These are phyloP conservation scores for Hippocampus mohnikei DNA, from an alignment of 2,113 vertebrate genomes.

Conservation along the genomic window DNA sequence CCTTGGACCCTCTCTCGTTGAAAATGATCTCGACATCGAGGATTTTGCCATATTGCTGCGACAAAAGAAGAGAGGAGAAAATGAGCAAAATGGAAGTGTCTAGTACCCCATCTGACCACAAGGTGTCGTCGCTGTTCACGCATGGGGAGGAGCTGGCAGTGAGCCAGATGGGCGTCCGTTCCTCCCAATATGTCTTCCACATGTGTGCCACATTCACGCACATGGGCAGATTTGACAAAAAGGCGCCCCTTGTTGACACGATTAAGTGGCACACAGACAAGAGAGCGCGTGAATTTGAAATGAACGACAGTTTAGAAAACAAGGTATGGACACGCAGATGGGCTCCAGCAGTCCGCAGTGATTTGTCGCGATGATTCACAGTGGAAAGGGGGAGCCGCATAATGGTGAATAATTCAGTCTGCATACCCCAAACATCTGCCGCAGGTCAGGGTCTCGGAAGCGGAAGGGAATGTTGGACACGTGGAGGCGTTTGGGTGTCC, in stretches of 20 bases:
- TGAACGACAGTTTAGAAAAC: not conserved
- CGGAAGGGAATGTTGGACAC: constrained; percentile 99
- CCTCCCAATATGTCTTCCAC: constrained; percentile 34
- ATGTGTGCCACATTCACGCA: constrained; percentile 19
- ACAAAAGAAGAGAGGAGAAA: constrained; percentile 24
- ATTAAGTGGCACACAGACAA: not conserved
- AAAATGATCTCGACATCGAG: constrained; percentile 99
- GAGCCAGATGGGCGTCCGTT: constrained; percentile 36
- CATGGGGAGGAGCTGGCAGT: constrained; percentile 34
- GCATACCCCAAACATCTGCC: constrained; percentile 99
- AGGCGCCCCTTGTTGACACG: not conserved
- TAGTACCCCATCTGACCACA: constrained; percentile 45
- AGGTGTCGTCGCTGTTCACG: constrained; percentile 66
- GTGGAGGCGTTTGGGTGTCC: constrained; percentile 95
- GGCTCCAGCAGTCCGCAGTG: not conserved
- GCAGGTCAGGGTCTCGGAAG: constrained; percentile 96
- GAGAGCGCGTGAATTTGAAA: not conserved
- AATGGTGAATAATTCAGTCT: not conserved
- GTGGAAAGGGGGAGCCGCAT: not conserved
- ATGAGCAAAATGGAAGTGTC: constrained; percentile 18
- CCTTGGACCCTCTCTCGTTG: constrained; percentile 98
- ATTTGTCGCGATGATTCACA: constrained; percentile 2
- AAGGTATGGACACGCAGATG: not conserved
- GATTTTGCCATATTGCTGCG: constrained; percentile 98
- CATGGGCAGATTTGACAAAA: constrained; percentile 9